Base-by-base conservation (phyloP, 2,797 vertebrate species). In the Sebastes taczanowskii region DNA sequence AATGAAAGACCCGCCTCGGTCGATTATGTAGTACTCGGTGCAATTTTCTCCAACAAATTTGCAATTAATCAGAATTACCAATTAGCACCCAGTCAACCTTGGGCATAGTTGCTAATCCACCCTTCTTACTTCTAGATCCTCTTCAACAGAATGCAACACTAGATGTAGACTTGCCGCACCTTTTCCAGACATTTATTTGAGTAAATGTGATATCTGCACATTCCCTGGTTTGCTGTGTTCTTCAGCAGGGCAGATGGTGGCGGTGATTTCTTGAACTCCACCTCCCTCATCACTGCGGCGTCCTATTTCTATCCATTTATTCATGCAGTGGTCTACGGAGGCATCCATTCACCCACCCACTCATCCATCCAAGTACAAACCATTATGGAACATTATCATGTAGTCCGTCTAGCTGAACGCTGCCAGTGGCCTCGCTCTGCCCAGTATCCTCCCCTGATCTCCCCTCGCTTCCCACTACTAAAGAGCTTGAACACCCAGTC, bases 361-460 rank as follows among this genome's bases (percentile, higher is more conserved):
- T 34, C 30, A 35, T 73, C 81, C 60, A n/a, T 84, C 86, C 72
- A 86, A 73, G 27, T 70, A 59, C 76, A 77, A 72, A 77, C 73
- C 69, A 77, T 88, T 86, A 89, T 38, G 34, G 72, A 79, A 74
- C 71, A 75, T 90, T 81, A 81, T 79, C 76, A 78, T 80, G 80
- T 59, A 76, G 65, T 68, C 29, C 4, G 11, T 84, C 78, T 61
- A 11, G 61, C 79, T 77, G 59, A 77, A 72, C 9, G 29, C 62
- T 80, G 80, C 83, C 86, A 74, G 77, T 79, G 86, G 74, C 77
- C 79, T 78, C 13, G 0, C n/a, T 34, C 74, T 81, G 65, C 35
- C 85, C 84, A 73, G 65, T 59, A 64, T 81, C 78, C 80, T 80
- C 83, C 60, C 61, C 63, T 71, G 71, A 79, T 87, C 76, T 73